Evolutionary conservation across 2,113 vertebrate species (phyloP).

Genomic region (Lophotis ruficrista): DNA sequence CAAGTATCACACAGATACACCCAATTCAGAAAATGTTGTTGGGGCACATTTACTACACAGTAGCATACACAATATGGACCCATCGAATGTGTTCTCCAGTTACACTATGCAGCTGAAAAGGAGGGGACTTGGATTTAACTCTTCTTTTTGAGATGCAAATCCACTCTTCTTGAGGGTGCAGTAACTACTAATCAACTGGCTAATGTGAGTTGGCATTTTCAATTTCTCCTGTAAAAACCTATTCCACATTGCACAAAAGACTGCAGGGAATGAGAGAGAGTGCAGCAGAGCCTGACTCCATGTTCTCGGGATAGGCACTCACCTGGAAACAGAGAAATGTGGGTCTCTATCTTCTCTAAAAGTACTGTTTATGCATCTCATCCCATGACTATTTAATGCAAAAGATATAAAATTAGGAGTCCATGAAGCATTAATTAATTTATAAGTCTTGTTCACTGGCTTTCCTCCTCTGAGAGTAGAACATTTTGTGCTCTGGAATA

Average conservation of each 20-base stretch:
- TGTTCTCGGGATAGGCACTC: constrained; percentile 26
- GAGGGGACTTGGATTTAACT: background rate
- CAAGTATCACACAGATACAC: background rate
- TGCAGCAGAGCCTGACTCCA: constrained; percentile 31
- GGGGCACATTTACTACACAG: background rate
- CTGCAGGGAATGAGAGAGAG: background rate
- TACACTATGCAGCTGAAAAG: background rate
- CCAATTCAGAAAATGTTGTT: background rate
- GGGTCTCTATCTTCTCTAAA: constrained; percentile 6
- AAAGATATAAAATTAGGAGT: constrained; percentile 46
- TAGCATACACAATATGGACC: background rate
- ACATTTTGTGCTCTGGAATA: constrained; percentile 20
- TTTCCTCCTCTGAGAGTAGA: background rate
- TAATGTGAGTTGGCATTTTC: constrained; percentile 62
- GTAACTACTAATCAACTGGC: constrained; percentile 52
- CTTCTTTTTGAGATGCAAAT: constrained; percentile 40
- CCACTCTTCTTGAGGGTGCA: constrained; percentile 19
- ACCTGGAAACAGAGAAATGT: constrained; percentile 54
- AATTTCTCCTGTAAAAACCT: constrained; percentile 61
- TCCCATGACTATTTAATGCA: constrained; percentile 43
- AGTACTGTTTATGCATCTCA: constrained; percentile 52
- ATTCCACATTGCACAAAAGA: background rate
- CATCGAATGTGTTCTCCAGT: background rate
- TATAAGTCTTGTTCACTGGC: constrained; percentile 29
- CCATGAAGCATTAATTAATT: constrained; percentile 59